A percentile compares a stretch with the other conserved stretches of the same genome.
Evolutionary conservation across 2,113 vertebrate species (phyloP).

Genomic region (Eurystomus gularis): DNA sequence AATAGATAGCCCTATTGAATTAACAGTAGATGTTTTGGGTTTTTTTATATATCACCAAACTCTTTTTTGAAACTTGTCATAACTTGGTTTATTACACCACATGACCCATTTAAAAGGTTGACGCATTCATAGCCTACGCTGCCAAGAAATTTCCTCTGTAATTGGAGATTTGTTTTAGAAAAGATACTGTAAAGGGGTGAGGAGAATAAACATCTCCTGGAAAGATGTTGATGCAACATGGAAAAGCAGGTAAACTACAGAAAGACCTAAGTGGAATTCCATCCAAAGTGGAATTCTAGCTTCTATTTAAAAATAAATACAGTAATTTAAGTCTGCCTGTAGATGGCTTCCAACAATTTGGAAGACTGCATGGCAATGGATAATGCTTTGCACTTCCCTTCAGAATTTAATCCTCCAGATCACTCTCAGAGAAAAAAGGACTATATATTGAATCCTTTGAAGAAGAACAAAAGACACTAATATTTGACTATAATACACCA

Average conservation of each 20-base stretch:
- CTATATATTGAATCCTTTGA: not conserved
- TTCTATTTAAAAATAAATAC: slow-evolving; percentile 19
- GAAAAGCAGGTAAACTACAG: slow-evolving; percentile 5
- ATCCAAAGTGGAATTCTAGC: not conserved
- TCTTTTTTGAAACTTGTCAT: not conserved
- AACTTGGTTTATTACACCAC: not conserved
- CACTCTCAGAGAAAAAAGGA: not conserved
- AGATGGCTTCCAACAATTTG: slow-evolving; percentile 16
- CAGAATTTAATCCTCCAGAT: not conserved
- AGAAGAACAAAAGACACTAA: not conserved
- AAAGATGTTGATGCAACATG: not conserved
- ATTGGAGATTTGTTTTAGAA: not conserved
- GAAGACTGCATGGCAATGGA: not conserved
- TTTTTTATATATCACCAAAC: not conserved
- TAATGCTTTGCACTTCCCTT: not conserved
- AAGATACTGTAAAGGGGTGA: not conserved
- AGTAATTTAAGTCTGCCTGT: not conserved
- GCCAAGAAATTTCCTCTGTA: not conserved
- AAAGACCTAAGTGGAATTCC: slow-evolving; percentile 8
- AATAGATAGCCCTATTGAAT: not conserved
- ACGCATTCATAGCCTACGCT: not conserved
- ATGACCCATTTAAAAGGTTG: not conserved
- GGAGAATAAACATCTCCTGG: not conserved
- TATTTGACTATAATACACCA: not conserved
- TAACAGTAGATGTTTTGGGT: not conserved